Conservation (phyloP, 2,113 vertebrate genomes). For the Pterocles orientalis region DNA sequence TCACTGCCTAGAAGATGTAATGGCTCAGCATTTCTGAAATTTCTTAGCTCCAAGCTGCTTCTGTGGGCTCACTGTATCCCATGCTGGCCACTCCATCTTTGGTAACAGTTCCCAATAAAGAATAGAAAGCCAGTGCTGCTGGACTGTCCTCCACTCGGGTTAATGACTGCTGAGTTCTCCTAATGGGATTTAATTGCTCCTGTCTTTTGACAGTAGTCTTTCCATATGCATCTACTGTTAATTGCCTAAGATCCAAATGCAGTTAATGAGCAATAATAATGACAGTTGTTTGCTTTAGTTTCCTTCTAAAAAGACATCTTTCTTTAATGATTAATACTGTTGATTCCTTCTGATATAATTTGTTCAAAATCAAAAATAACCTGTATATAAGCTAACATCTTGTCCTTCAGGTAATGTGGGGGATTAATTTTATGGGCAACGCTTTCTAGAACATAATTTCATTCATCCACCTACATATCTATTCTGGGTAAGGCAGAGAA, state of each 20-base stretch:
- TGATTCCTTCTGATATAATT: background rate
- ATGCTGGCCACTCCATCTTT: background rate
- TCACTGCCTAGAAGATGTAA: background rate
- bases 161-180: background rate
- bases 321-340: background rate
- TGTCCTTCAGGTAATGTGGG: background rate
- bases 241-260: background rate
- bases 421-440: background rate
- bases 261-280: background rate
- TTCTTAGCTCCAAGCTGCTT: background rate
- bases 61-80: background rate
- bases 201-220: background rate
- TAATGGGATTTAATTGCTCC: background rate
- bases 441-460: slow-evolving; percentile 36
- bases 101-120: background rate
- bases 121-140: background rate
- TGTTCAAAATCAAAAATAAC: background rate
- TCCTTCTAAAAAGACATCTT: background rate
- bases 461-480: background rate
- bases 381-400: background rate
- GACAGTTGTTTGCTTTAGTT: background rate
- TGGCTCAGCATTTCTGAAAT: background rate
- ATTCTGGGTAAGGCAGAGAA: slow-evolving; percentile 19
- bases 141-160: background rate
- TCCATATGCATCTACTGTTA: background rate